Evolutionary conservation across 2,888 invertebrate genomes (phyloP), one percentile per base, ranked within the genome.

Genomic region (Hypena proboscidalis): DNA sequence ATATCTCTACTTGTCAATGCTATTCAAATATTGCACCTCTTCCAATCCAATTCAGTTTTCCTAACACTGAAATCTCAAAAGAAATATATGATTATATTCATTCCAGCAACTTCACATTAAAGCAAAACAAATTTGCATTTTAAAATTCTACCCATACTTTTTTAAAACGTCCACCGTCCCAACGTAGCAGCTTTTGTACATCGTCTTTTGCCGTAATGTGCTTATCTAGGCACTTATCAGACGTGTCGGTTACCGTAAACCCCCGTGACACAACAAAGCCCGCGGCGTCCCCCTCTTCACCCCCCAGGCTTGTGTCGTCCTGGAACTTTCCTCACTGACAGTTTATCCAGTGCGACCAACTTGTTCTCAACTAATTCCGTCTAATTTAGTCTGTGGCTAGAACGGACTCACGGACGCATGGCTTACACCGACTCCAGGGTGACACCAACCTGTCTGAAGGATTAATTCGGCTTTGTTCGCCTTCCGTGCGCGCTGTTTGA

Each of bases 331-430:
- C 50, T 57, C 47, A 67, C 67, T 65, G 74, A 67, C 74, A 77
- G 71, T 74, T 76, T 77, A 76, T 70, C 65, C 70, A 63, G 60
- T 58, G 61, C 66, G 49, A 56, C 61, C 52, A 69, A 78, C 74
- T 80, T 75, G 78, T 71, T 74, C 48, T 57, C 48, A 79, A 80
- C 79, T 83, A 83, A 82, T 82, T 80, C 73, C 55, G 58, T 72
- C 74, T 77, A 82, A 80, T 79, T 80, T 76, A 70, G 74, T 57
- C 69, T 68, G 74, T 36, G 67, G 68, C 45, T 41, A 34, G 47
- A 44, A 33, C 13, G 42, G 53, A 53, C 55, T 63, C 61, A 58
- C 56, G 70, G 60, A 69, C 67, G 61, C 67, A 65, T 45, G 62
- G 73, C 70, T 78, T 74, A 67, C 62, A 50, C 45, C 43, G 59